Percentiles rank a stretch among this genome's conserved stretches.
Conservation (phyloP, 1,140 invertebrate genomes). For the Rhagoletis zephyria region DNA sequence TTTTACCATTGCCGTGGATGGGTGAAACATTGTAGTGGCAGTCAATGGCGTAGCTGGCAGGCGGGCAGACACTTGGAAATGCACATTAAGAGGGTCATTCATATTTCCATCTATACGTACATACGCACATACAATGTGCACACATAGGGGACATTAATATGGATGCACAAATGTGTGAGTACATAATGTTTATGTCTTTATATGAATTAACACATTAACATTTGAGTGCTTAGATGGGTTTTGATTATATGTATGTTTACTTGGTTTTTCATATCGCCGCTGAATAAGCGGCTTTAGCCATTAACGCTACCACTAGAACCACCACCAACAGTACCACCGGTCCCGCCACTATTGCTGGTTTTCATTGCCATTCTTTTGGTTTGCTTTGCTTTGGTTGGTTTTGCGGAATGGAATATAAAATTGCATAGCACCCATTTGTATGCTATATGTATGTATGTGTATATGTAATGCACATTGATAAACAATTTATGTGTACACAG, state of each 20-base stretch:
- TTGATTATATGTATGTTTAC: background rate
- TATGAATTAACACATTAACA: slow-evolving; percentile 33
- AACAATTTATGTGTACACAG: background rate
- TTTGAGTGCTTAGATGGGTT: background rate
- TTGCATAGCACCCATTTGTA: background rate
- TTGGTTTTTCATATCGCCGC: slow-evolving; percentile 2
- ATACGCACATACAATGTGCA: no score
- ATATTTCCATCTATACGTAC: background rate
- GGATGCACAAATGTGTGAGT: background rate
- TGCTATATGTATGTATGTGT: background rate
- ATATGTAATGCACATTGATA: background rate
- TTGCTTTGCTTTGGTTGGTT: slow-evolving; percentile 34
- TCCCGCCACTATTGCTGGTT: slow-evolving; percentile 20
- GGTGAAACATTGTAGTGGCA: slow-evolving; percentile 10
- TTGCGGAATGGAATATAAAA: slow-evolving; percentile 36
- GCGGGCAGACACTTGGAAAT: background rate
- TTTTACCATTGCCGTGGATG: background rate
- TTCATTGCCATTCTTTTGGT: slow-evolving; percentile 47
- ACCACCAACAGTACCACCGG: slow-evolving; percentile 28
- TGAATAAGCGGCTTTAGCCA: slow-evolving; percentile 17
- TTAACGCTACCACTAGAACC: slow-evolving; percentile 39
- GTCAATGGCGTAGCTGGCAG: background rate
- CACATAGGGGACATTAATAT: background rate
- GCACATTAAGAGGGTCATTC: slow-evolving; percentile 47
- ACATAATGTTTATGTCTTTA: slow-evolving; percentile 26